A percentile compares a stretch with the other conserved stretches of the same genome.
phyloP scores from a whole-genome alignment of 2,888 invertebrate species.

The Monopis laevigella region DNA sequence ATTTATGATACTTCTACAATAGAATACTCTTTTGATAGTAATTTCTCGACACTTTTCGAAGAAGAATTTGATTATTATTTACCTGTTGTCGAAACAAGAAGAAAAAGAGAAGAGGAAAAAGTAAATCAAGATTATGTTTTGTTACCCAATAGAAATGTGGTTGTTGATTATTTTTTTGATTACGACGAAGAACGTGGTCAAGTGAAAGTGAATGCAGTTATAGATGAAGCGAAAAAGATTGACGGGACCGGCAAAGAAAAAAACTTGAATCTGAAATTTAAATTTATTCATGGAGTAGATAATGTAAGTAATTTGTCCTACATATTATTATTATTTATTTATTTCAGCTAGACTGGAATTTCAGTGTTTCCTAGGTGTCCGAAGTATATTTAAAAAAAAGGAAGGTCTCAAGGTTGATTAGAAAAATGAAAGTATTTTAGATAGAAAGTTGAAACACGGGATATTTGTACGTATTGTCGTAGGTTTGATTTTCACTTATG shows the following conservation, averaged over 20 bases:
- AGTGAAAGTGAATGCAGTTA: constrained; percentile 30
- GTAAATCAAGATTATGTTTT: constrained; percentile 19
- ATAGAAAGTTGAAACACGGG: too few species aligned
- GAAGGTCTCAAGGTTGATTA: too few species aligned
- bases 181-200: constrained; percentile 27
- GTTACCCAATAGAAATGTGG: constrained; percentile 24
- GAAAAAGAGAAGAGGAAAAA: constrained; percentile 24
- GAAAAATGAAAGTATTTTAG: too few species aligned
- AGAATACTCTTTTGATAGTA: constrained; percentile 15
- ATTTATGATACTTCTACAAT: constrained; percentile 21
- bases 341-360: too few species aligned
- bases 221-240: constrained; percentile 16
- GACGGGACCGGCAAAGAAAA: neutral
- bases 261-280: too few species aligned
- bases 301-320: too few species aligned
- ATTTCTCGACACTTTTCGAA: constrained; percentile 23
- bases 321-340: too few species aligned
- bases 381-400: too few species aligned
- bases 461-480: too few species aligned
- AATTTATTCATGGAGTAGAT: too few species aligned
- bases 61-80: constrained; percentile 23
- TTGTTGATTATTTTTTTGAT: constrained; percentile 40
- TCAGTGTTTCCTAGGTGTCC: too few species aligned
- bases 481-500: too few species aligned
- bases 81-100: constrained; percentile 14